Percentiles rank a stretch among this genome's conserved stretches.
These are phyloP conservation scores for Actinia tenebrosa DNA, from an alignment of 64 coral and sea anemone species.

Conservation along the genomic window DNA sequence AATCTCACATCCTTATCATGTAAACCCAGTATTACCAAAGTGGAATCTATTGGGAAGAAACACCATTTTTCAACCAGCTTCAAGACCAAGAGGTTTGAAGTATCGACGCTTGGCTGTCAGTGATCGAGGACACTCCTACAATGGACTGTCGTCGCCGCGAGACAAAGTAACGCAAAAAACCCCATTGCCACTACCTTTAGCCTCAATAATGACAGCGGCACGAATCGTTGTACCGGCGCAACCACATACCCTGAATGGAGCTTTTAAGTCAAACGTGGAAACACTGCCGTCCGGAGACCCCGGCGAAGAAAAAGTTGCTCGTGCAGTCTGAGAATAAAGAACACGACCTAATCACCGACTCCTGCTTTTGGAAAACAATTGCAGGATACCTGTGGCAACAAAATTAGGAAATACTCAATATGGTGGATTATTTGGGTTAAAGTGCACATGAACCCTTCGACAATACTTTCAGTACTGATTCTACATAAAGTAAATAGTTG, in stretches of 20 bases:
- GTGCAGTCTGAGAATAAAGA: neutral
- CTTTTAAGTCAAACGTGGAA: neutral
- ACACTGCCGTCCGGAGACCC: neutral
- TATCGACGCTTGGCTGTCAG: neutral
- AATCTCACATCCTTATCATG: neutral
- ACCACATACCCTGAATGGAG: slow-evolving; percentile 1
- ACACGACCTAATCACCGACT: neutral
- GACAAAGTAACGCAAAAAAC: slow-evolving; percentile 6
- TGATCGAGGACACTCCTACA: neutral
- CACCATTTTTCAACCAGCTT: neutral
- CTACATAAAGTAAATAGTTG: no score
- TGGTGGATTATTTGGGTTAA: no score
- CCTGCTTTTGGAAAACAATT: no score
- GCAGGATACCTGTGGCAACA: no score
- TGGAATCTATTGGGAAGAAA: slow-evolving; percentile 1
- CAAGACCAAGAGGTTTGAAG: neutral
- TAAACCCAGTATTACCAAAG: neutral
- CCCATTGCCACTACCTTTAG: neutral
- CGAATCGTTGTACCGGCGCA: neutral
- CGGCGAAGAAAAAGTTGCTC: neutral
- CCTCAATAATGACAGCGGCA: slow-evolving; percentile 4
- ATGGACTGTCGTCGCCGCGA: neutral
- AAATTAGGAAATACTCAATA: no score
- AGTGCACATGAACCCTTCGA: no score
- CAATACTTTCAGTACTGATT: no score